phyloP scores from a whole-genome alignment of 2,888 invertebrate species.

The Hylaea fasciaria region DNA sequence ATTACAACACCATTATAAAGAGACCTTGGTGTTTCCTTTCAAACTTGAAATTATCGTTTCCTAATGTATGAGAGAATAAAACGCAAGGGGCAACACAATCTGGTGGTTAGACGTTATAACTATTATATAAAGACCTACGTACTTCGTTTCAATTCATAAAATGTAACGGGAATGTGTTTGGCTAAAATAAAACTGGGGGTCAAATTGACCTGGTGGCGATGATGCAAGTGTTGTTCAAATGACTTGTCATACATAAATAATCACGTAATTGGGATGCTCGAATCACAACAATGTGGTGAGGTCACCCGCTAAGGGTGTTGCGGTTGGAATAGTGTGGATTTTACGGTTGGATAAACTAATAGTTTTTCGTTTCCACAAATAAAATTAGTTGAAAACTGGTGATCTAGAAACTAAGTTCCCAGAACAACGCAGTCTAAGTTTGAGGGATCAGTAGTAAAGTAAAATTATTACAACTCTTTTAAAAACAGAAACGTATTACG shows the following conservation, averaged over 20 bases:
- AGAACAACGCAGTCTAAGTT: too few relatives aligned
- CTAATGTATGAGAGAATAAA: background rate
- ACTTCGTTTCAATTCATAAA: background rate
- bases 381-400: too few relatives aligned
- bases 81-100: slow-evolving; percentile 43
- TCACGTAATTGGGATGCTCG: slow-evolving; percentile 74
- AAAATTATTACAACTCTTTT: too few relatives aligned
- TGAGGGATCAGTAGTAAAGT: too few relatives aligned
- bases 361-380: too few relatives aligned
- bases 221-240: slow-evolving; percentile 54
- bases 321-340: slow-evolving; percentile 28
- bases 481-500: too few relatives aligned
- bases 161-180: slow-evolving; percentile 8
- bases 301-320: slow-evolving; percentile 42
- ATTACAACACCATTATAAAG: slow-evolving; percentile 43
- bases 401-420: too few relatives aligned
- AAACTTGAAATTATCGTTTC: background rate
- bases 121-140: slow-evolving; percentile 1
- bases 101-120: slow-evolving; percentile 43
- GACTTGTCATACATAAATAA: slow-evolving; percentile 78
- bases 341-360: background rate
- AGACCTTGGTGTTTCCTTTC: slow-evolving; percentile 34
- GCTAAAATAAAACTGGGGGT: slow-evolving; percentile 35
- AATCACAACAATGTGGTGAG: slow-evolving; percentile 67
- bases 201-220: slow-evolving; percentile 41